Base-by-base conservation (phyloP, 2,113 vertebrate species). In the Pterophyllum scalare region DNA sequence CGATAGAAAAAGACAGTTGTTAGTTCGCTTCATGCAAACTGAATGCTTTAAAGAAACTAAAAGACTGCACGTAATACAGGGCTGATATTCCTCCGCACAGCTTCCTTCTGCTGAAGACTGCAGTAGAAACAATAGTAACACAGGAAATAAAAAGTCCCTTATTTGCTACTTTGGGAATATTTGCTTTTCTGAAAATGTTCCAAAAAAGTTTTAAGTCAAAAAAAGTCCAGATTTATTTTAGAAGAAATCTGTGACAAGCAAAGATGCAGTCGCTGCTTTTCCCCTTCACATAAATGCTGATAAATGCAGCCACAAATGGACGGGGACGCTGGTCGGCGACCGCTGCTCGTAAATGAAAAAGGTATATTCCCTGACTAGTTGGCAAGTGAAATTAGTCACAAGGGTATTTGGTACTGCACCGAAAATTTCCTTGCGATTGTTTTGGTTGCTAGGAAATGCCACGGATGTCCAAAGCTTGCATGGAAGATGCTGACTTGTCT, bases 401-500 rank as follows among this genome's bases (percentile, higher is more conserved):
- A 33, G 7, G 6, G 33, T 33, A 65, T 43, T n/a, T 24, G 40
- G n/a, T 65, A 0, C 35, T 43, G 62, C 62, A 24, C n/a, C 1
- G 0, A 24, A 10, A 24, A 17, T 38, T 38, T 43, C n/a, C 35
- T 65, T 17, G 2, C 1, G 24, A 24, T 10, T 24, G 22, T 17
- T 65, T 24, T 65, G 38, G 0, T 46, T 65, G 62, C n/a, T 65
- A 65, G 38, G n/a, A 26, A 7, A 24, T 0, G 43, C 7, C 14
- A 22, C 0, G 1, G 22, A 0, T 26, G 38, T 43, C 22, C 17
- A 46, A 6, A 67, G 38, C 26, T 46, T 46, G 62, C 62, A 67
- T 3, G 38, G 43, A 65, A 65, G 1, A 43, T 4, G 0, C 0
- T 0, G 1, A 24, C 38, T 46, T 0, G 17, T 46, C 22, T 67